Base-by-base conservation (phyloP, 1,140 invertebrate genomes). In the Nylanderia fulva region DNA sequence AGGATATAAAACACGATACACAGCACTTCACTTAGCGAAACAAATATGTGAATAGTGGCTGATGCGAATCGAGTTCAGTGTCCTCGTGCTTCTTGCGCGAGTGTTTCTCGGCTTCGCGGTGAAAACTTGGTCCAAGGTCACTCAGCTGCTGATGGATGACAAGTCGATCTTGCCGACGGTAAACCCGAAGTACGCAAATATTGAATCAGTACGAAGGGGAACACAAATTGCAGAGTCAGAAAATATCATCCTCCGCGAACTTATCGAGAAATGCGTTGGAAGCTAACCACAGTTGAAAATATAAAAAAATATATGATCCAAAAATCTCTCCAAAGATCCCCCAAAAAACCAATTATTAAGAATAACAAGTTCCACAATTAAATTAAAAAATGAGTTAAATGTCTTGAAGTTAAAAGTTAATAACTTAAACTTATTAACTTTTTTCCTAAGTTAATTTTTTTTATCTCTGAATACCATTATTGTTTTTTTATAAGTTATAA, bases 11-110 rank as follows among this genome's bases (percentile, higher is more conserved):
- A 29, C 84, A 33, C 45, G 45, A 60, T 79, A 91, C 91, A 91
- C 76, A 82, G 91, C 84, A 90, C 87, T 91, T 91, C 89, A 91
- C 90, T 91, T 91, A 91, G 86, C 79, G 87, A 91, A 90, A 91
- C 89, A 91, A 91, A 91, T 91, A 91, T 91, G 89, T 90, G 85
- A 84, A 85, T 90, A 88, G 85, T 80, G 87, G 83, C 68, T 77
- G 82, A 82, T 80, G 87, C 11, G 48, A 56, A 52, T 85, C 71
- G 88, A 60, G 88, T 90, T 90, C 85, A 74, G 63, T 24, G 80
- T 75, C 85, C 85, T 72, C 79, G 52, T 84, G 72, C 74, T 66
- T 58, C 58, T 69, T 71, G 48, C 66, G 72, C 76, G 72, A 27
- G 27, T 48, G 56, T 61, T 80, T 82, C 74, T 64, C 42, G 42